phyloP scores from a whole-genome alignment of 2,797 vertebrate genomes.

The Rhynchonycteris naso region DNA sequence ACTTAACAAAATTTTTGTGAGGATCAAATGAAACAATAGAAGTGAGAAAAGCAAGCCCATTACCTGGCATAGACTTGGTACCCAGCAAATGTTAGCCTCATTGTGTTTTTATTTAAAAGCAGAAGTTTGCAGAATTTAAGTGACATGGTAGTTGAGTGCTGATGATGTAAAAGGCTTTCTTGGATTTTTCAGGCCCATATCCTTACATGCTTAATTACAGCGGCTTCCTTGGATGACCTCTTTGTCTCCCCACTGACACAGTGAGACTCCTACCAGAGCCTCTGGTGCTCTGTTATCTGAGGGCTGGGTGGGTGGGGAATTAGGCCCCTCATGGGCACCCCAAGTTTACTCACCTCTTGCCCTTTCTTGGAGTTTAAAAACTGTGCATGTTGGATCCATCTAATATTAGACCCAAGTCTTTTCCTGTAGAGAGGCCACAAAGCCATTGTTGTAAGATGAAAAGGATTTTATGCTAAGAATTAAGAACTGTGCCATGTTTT shows the following conservation, averaged over 20 bases:
- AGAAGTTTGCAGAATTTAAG: background rate
- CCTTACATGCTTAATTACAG: background rate
- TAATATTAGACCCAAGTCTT: background rate
- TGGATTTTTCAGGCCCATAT: background rate
- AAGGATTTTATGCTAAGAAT: background rate
- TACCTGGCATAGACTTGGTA: background rate
- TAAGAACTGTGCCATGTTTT: background rate
- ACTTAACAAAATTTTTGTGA: background rate
- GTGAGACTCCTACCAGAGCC: background rate
- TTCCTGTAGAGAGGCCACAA: background rate
- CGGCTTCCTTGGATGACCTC: background rate
- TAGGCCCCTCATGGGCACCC: background rate
- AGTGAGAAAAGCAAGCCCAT: background rate
- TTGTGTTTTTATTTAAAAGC: conserved; percentile 18
- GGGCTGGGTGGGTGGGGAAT: background rate
- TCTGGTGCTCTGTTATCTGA: background rate
- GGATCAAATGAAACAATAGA: background rate
- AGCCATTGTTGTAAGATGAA: background rate
- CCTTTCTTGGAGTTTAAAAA: background rate
- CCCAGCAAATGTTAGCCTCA: background rate
- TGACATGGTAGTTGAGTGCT: background rate
- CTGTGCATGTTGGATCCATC: background rate
- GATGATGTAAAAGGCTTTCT: background rate
- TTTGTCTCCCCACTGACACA: background rate
- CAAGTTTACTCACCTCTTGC: background rate